phyloP scores from a whole-genome alignment of 2,888 invertebrate species.

The Drosophila limbata region DNA sequence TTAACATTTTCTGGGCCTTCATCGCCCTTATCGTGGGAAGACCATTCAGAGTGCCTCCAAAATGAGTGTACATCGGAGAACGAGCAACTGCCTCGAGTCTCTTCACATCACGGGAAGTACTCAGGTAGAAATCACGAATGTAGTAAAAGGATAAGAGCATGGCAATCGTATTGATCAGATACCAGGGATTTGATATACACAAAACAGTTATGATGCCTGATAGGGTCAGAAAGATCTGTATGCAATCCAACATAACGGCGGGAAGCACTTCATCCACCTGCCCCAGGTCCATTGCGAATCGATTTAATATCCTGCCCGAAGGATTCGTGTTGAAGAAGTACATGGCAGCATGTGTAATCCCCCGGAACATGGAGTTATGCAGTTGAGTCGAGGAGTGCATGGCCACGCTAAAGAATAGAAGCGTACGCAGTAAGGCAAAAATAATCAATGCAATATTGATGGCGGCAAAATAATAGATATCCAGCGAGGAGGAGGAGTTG shows the following conservation, averaged over 20 bases:
- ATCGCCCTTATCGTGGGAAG: conserved; percentile 96
- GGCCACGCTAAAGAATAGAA: conserved; percentile 87
- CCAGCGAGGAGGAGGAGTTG: conserved; percentile 59
- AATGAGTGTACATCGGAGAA: conserved; percentile 97
- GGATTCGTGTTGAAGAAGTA: conserved; percentile 95
- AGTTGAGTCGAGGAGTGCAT: conserved; percentile 92
- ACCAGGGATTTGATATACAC: conserved; percentile 91
- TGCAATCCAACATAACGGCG: conserved; percentile 85
- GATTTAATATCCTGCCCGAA: conserved; percentile 92
- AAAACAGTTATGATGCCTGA: conserved; percentile 92
- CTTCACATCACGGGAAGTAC: conserved; percentile 93
- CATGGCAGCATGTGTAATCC: conserved; percentile 92
- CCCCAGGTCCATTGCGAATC: conserved; percentile 95
- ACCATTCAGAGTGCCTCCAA: conserved; percentile 94
- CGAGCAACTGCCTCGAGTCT: conserved; percentile 93
- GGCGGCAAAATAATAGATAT: conserved; percentile 86
- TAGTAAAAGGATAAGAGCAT: conserved; percentile 91
- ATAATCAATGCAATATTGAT: conserved; percentile 85
- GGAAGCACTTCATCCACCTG: conserved; percentile 86
- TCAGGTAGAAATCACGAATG: conserved; percentile 91
- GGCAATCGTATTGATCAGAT: conserved; percentile 89
- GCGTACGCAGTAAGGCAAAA: conserved; percentile 83
- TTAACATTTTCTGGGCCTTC: conserved; percentile 91
- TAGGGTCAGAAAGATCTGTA: conserved; percentile 92
- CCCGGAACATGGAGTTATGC: conserved; percentile 94